A percentile compares a stretch with the other conserved stretches of the same genome.
Evolutionary conservation across 2,888 invertebrate genomes (phyloP).

Genomic region (Serripes groenlandicus): DNA sequence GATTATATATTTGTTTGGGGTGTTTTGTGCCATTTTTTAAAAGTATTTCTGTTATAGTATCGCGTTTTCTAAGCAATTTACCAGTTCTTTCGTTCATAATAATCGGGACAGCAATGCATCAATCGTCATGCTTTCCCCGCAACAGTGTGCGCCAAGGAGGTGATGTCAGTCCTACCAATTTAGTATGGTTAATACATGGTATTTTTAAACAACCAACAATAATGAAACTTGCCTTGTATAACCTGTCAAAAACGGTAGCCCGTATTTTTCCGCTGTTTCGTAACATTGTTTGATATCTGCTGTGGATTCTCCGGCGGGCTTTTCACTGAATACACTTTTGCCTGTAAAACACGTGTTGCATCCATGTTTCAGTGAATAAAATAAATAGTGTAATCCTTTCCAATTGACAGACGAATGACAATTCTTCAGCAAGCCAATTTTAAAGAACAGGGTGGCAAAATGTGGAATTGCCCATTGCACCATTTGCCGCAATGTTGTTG

Average conservation of each 20-base stretch:
- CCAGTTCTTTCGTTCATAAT: too few species aligned
- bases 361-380: background rate
- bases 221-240: slow-evolving; percentile 86
- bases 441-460: too few species aligned
- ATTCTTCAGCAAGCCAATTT: too few species aligned
- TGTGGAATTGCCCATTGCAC: too few species aligned
- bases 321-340: slow-evolving; percentile 91
- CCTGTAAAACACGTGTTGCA: slow-evolving; percentile 58
- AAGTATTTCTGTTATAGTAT: too few species aligned
- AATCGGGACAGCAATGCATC: too few species aligned
- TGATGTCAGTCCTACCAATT: background rate
- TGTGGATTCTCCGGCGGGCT: slow-evolving; percentile 89
- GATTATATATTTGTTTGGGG: too few species aligned
- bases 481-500: too few species aligned
- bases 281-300: slow-evolving; percentile 89
- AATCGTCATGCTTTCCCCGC: too few species aligned
- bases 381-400: background rate
- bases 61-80: too few species aligned
- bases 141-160: background rate
- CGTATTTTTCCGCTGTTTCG: slow-evolving; percentile 88
- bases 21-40: too few species aligned
- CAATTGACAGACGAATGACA: too few species aligned
- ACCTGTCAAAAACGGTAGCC: slow-evolving; percentile 89
- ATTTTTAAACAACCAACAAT: background rate
- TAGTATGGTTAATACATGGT: background rate